These are phyloP conservation scores for Scartelaos histophorus DNA, from an alignment of 2,113 vertebrate species.

Conservation along the genomic window DNA sequence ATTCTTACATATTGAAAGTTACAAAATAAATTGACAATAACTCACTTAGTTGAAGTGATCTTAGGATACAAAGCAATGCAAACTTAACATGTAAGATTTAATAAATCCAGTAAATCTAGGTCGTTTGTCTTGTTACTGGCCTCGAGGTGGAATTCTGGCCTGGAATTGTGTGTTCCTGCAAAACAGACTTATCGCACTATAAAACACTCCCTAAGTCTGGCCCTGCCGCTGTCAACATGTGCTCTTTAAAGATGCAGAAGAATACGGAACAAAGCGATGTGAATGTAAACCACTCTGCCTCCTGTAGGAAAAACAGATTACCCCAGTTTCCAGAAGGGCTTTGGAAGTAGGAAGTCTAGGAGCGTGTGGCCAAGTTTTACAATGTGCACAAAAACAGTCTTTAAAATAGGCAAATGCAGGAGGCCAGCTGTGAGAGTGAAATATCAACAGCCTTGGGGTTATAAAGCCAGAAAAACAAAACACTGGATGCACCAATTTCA, in stretches of 20 bases:
- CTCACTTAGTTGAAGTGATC: neutral
- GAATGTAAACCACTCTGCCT: conserved; percentile 28
- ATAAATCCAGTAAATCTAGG: conserved; percentile 42
- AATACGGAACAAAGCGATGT: conserved; percentile 36
- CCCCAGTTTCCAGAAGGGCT: conserved; percentile 53
- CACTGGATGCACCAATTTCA: neutral
- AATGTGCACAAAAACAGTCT: conserved; percentile 9
- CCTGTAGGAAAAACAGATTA: conserved; percentile 19
- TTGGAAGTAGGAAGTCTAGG: conserved; percentile 27
- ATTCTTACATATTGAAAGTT: neutral
- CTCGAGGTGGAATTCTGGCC: conserved; percentile 36
- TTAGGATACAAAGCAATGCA: conserved; percentile 35
- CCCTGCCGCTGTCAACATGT: conserved; percentile 11
- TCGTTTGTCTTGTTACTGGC: conserved; percentile 29
- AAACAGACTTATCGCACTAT: conserved; percentile 27
- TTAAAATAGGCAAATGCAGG: neutral
- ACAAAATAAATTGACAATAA: conserved; percentile 1
- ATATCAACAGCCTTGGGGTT: neutral
- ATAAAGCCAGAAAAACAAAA: neutral
- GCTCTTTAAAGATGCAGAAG: conserved; percentile 34
- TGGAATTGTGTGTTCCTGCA: conserved; percentile 33
- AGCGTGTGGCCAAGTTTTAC: conserved; percentile 34
- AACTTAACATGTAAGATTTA: conserved; percentile 29
- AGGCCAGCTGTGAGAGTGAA: neutral
- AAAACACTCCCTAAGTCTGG: conserved; percentile 28